These are phyloP conservation scores for Pachycephala philippinensis DNA, from an alignment of 2,113 vertebrate species.

Conservation along the genomic window DNA sequence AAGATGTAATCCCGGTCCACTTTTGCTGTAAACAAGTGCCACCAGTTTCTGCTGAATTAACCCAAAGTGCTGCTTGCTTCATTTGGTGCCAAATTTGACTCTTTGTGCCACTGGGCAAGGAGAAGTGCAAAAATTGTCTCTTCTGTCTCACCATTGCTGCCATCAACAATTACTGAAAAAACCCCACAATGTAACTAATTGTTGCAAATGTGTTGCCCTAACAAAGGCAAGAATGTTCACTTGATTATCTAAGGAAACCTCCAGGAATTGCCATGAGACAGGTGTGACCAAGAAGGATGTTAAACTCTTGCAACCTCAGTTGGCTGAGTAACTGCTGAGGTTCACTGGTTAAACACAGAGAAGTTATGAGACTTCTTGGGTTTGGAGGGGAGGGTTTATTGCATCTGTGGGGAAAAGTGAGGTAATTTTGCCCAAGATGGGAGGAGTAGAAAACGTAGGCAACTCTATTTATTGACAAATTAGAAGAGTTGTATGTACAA, in stretches of 20 bases:
- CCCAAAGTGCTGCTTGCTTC: fast-evolving
- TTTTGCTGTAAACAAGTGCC: not conserved
- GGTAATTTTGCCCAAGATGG: not conserved
- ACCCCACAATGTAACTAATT: fast-evolving
- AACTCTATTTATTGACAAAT: not conserved
- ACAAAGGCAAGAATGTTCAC: not conserved
- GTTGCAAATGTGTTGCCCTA: not conserved
- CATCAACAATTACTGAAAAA: not conserved
- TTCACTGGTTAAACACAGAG: not conserved
- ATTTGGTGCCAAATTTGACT: not conserved
- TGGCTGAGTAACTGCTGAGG: not conserved
- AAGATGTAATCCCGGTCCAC: not conserved
- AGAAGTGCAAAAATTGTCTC: not conserved
- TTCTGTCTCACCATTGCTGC: not conserved
- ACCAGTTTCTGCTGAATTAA: not conserved
- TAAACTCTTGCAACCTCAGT: not conserved
- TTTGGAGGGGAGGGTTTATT: not conserved
- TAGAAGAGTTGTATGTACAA: not conserved
- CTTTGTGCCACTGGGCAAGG: not conserved
- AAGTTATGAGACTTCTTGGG: not conserved
- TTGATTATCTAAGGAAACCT: not conserved
- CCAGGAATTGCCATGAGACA: not conserved
- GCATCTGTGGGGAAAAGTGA: not conserved
- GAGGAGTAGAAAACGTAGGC: not conserved
- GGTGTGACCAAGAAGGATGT: not conserved